phyloP scores from a whole-genome alignment of 2,888 invertebrate genomes.

The Ectemnius continuus region DNA sequence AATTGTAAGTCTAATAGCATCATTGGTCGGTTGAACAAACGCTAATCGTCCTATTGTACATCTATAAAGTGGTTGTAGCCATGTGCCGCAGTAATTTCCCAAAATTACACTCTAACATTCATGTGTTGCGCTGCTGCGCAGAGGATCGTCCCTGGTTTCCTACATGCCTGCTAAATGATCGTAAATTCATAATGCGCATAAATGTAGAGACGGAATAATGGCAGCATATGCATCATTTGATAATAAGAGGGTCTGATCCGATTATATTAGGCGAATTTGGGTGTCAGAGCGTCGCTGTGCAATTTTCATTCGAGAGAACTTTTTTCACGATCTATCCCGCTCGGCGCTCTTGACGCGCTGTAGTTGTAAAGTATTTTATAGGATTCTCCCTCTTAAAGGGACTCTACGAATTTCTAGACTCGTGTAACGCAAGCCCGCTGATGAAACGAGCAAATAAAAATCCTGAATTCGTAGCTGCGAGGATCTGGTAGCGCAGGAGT shows the following conservation, averaged over 20 bases:
- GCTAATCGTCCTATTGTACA: too few species aligned
- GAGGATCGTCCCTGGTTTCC: too few species aligned
- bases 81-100: conserved; percentile 25
- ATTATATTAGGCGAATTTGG: conserved; percentile 13
- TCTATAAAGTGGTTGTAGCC: too few species aligned
- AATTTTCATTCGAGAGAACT: too few species aligned
- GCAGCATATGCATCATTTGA: conserved; percentile 32
- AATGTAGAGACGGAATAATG: conserved; percentile 38
- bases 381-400: conserved; percentile 28
- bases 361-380: conserved; percentile 53
- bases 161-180: conserved; percentile 26
- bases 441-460: conserved; percentile 30
- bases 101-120: too few species aligned
- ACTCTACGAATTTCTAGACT: conserved; percentile 34
- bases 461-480: conserved; percentile 33
- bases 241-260: conserved; percentile 33
- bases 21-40: too few species aligned
- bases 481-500: background rate
- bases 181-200: conserved; percentile 37
- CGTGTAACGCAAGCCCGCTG: conserved; percentile 29
- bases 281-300: too few species aligned
- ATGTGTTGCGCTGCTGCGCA: too few species aligned
- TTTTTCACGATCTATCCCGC: too few species aligned
- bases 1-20: too few species aligned
- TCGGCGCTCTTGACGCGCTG: conserved; percentile 26